Percentiles rank a stretch among this genome's conserved stretches.
Evolutionary conservation across 2,888 invertebrate species (phyloP).

Genomic region (Fragum sueziense): DNA sequence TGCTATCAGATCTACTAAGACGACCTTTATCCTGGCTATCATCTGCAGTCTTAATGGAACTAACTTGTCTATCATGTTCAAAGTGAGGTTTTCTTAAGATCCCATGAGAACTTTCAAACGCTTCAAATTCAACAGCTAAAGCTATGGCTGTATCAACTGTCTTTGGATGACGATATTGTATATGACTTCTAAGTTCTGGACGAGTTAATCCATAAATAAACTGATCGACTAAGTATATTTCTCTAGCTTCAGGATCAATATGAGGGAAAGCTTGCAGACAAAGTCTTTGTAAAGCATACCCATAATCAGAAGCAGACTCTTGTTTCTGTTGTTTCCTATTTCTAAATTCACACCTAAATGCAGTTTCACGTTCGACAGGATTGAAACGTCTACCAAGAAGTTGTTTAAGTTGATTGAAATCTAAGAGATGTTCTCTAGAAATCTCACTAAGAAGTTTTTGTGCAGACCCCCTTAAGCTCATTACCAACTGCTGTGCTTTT

Average conservation of each 20-base stretch:
- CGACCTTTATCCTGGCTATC: not conserved
- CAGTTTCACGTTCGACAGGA: too few relatives aligned
- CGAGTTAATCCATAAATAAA: constrained; percentile 24
- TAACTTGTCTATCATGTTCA: constrained; percentile 4
- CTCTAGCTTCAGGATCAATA: constrained; percentile 24
- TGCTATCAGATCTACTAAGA: not conserved
- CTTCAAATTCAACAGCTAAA: constrained; percentile 37
- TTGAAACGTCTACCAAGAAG: too few relatives aligned
- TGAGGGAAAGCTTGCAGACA: constrained; percentile 14
- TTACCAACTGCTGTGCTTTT: constrained; percentile 42
- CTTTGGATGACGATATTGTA: constrained; percentile 30
- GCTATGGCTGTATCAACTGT: constrained; percentile 30
- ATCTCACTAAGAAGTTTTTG: constrained; percentile 41
- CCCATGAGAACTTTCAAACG: constrained; percentile 27
- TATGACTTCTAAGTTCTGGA: constrained; percentile 23
- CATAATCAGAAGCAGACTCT: constrained; percentile 25
- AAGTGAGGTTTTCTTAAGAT: constrained; percentile 32
- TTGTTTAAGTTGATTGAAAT: not conserved
- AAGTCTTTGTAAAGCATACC: constrained; percentile 35
- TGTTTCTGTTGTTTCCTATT: constrained; percentile 20
- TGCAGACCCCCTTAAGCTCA: constrained; percentile 33
- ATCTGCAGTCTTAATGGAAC: not conserved
- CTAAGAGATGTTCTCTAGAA: not conserved
- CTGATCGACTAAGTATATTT: constrained; percentile 18
- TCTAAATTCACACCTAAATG: constrained; percentile 21